Conservation (phyloP, 2,888 invertebrate species). For the Synergus gifuensis region DNA sequence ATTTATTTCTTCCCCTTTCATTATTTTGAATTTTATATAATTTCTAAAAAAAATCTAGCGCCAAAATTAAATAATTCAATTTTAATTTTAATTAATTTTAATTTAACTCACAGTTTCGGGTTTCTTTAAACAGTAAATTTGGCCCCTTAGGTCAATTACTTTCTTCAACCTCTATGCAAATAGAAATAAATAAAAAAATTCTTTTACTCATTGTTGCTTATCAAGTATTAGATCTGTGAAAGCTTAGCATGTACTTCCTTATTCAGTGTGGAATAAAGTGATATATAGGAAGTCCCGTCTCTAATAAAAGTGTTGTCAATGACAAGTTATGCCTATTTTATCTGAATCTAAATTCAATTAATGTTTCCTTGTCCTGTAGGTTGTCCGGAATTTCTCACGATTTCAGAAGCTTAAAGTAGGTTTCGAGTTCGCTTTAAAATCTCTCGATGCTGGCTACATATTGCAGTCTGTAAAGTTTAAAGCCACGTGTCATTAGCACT, state of each 20-base stretch:
- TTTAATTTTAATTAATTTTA: not conserved
- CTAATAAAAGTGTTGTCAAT: not conserved
- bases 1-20: not conserved
- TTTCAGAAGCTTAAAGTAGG: conserved; percentile 27
- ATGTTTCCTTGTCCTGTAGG: conserved; percentile 15
- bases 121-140: not conserved
- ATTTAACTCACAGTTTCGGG: not conserved
- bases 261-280: not conserved
- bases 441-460: conserved; percentile 1
- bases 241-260: not conserved
- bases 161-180: conserved; percentile 19
- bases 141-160: not conserved
- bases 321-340: not conserved
- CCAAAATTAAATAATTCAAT: no score
- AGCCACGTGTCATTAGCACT: conserved; percentile 8
- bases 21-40: not conserved
- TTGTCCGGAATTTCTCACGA: conserved; percentile 19
- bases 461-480: not conserved
- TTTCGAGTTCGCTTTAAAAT: conserved; percentile 35
- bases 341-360: conserved; percentile 12
- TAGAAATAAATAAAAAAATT: not conserved
- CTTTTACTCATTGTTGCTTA: not conserved
- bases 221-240: not conserved
- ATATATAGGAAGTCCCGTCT: not conserved
- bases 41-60: no score